Base-by-base conservation (phyloP, 2,888 invertebrate species). In the Beris chalybata region DNA sequence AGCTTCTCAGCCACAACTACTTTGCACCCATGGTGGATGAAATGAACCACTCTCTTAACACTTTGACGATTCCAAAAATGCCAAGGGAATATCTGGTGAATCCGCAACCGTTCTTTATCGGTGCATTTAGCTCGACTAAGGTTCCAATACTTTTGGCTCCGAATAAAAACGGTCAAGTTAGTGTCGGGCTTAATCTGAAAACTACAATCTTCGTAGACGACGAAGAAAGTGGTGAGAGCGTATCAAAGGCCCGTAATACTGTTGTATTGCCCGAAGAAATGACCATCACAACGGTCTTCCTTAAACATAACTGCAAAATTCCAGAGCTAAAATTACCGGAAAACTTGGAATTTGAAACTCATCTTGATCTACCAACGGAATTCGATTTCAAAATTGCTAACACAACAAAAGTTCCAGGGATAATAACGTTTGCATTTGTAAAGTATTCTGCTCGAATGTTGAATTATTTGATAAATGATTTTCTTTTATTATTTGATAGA, bases 1-100 rank as follows among this genome's bases (percentile, higher is more conserved):
- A 64, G 13, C 29, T 64, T 2, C 11, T 64, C 2, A 54, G 47
- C 12, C 5, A 44, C 12, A 31, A 64, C 13, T 64, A 64, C 45
- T 64, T 64, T 31, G n/a, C 48, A 31, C 50, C 48, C 12, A 15
- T 61, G 5, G 13, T n/a, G 5, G 32, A 61, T 13, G n/a, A 48
- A 9, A 5, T 3, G 12, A 9, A 7, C 7, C 78, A 74, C 65
- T 70, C 73, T 1, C 73, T 74, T 48, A 74, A 77, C 73, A 75
- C 77, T 69, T 78, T 79, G 79, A 67, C 70, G 1, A 45, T 79
- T 22, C 77, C 79, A 7, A 71, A 70, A 15, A 74, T 78, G 71
- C 77, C 79, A 0, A 71, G 71, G 3, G 79, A 79, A 65, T 64
- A 79, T 2, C 75, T 77, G 30, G 74, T 76, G 29, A 77, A 77